Conservation (phyloP, 2,888 invertebrate species). For the Campopleginae sp. region DNA sequence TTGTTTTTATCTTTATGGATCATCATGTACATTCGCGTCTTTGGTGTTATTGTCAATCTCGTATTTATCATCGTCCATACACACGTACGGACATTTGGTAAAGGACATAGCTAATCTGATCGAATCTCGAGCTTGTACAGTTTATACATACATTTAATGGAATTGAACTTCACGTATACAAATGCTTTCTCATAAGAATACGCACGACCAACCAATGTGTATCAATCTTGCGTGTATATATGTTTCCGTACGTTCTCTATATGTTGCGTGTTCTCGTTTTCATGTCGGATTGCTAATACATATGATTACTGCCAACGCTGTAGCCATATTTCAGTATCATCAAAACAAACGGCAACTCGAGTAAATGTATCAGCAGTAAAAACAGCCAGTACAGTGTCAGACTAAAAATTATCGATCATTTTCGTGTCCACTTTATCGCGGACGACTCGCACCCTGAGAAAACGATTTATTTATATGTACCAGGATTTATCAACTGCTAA, state of each 20-base stretch:
- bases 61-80: not conserved
- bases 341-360: slow-evolving; percentile 32
- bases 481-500: too few species aligned
- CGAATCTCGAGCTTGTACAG: slow-evolving; percentile 1
- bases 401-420: slow-evolving; percentile 1
- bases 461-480: too few species aligned
- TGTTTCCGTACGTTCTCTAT: not conserved
- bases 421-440: not conserved
- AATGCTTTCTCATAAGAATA: not conserved
- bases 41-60: not conserved
- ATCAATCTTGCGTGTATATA: not conserved
- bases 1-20: slow-evolving; percentile 17
- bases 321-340: slow-evolving; percentile 20
- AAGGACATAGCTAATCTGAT: not conserved
- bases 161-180: slow-evolving; percentile 3
- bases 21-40: slow-evolving; percentile 23
- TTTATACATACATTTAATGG: not conserved
- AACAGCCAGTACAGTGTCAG: slow-evolving; percentile 22
- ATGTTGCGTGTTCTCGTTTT: slow-evolving; percentile 5
- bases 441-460: too few species aligned
- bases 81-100: not conserved
- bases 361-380: slow-evolving; percentile 15
- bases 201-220: not conserved
- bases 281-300: not conserved
- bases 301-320: not conserved